phyloP scores from a whole-genome alignment of 2,797 vertebrate genomes.

The Microctenopoma lineatum region DNA sequence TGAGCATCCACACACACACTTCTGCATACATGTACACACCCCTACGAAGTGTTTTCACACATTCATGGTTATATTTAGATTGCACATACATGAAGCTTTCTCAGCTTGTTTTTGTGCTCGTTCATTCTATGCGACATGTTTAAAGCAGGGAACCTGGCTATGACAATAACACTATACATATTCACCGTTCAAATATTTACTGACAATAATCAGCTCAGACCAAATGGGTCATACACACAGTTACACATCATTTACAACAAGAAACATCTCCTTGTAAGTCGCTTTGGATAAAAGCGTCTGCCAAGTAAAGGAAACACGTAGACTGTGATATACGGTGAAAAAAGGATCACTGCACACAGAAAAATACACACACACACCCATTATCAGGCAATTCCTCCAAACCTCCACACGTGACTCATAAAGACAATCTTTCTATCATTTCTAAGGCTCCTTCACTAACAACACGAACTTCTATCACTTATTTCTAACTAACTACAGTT shows the following conservation, averaged over 20 bases:
- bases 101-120: accelerated
- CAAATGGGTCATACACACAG: too few species aligned
- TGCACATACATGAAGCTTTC: not conserved
- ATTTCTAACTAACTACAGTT: not conserved
- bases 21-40: not conserved
- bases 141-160: not conserved
- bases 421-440: not conserved
- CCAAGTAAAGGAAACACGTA: too few species aligned
- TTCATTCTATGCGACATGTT: not conserved
- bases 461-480: not conserved
- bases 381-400: too few species aligned
- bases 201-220: too few species aligned
- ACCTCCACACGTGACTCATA: not conserved
- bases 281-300: too few species aligned
- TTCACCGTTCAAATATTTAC: too few species aligned
- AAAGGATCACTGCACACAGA: too few species aligned
- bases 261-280: too few species aligned
- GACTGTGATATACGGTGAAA: too few species aligned
- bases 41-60: not conserved
- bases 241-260: too few species aligned
- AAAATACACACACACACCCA: too few species aligned
- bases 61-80: constrained; percentile 3
- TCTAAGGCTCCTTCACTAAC: not conserved
- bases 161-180: too few species aligned
- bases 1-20: not conserved